Base-by-base conservation (phyloP, 2,888 invertebrate species). In the Cancer borealis region DNA sequence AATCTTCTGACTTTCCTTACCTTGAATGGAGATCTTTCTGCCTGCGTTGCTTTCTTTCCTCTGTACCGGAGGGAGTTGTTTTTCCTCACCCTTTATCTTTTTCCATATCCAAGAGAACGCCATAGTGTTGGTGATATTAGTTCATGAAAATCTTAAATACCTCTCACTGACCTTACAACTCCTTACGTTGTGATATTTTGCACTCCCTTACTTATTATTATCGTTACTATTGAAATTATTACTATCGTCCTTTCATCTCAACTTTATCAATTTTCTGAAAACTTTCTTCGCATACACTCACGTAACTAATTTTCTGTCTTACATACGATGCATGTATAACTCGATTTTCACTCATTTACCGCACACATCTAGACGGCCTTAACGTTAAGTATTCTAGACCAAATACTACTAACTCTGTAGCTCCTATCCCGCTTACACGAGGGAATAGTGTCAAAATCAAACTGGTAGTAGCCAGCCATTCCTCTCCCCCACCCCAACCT, bases 31-130 rank as follows among this genome's bases (percentile, higher is more conserved):
- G 21, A 49, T 26, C 26, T 8, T 30, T 87, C 8, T 12, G 3
- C 45, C 46, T 87, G 8, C 26, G 21, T 46, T 47, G 26, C 21
- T 30, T 10, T n/a, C 8, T 49, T 49, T 84, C 92, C 84, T 92
- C 8, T 5, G n/a, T 26, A 10, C 17, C 30, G 26, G 49, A 30
- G 26, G 30, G 3, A 45, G 84, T n/a, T 46, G 54, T 5, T 46
- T 49, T 12, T 93, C 93, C 2, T 91, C 93, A 39, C 93, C 93
- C 47, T 46, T 79, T n/a, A 93, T 5, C 14, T 91, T 93, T 26
- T 46, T 90, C 93, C 79, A 60, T 5, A 93, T 14, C 93, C 93
- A 93, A 17, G 84, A 30, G n/a, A 93, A 46, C 47, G 91, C 84
- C 91, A 91, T 93, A 17, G 12, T 45, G 30, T 3, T n/a, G 54